Conservation (phyloP, 2,888 invertebrate genomes). For the Hirtodrosophila cameraria region DNA sequence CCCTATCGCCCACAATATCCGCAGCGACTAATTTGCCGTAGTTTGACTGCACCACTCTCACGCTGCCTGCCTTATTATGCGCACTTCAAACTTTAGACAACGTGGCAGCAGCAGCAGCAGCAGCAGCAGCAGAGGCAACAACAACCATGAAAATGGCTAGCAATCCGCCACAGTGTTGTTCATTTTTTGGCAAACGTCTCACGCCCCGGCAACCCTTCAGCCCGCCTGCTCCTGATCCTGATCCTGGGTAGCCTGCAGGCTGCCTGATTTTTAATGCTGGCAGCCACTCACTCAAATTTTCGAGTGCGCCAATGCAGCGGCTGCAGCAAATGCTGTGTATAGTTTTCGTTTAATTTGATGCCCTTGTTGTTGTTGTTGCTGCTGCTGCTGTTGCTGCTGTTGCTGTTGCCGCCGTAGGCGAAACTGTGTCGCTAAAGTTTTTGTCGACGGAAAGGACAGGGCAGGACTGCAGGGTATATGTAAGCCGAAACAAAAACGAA, state of each 20-base stretch:
- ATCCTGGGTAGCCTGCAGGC: conserved; percentile 10
- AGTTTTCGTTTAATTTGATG: conserved; percentile 77
- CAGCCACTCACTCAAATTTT: conserved; percentile 76
- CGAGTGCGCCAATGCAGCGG: conserved; percentile 69
- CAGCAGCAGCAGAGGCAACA: conserved; percentile 12
- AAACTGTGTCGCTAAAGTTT: conserved; percentile 74
- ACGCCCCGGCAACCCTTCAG: conserved; percentile 30
- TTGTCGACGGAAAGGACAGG: conserved; percentile 10
- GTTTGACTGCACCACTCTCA: conserved; percentile 41
- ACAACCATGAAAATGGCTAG: conserved; percentile 19
- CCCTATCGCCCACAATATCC: conserved; percentile 57
- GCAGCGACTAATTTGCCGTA: conserved; percentile 71
- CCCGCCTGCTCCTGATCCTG: neutral
- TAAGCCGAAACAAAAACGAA: conserved; percentile 20
- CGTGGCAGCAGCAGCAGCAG: conserved; percentile 40
- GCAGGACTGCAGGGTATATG: conserved; percentile 20
- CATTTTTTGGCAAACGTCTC: conserved; percentile 67
- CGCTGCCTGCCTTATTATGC: conserved; percentile 73
- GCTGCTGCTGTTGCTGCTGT: too few species aligned
- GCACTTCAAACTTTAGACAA: conserved; percentile 80
- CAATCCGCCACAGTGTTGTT: conserved; percentile 66
- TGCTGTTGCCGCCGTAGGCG: conserved; percentile 38
- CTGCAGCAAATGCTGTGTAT: conserved; percentile 75
- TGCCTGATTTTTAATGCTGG: conserved; percentile 67
- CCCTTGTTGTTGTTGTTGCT: conserved; percentile 38